Conservation (phyloP, 2,888 invertebrate genomes). For the Callyntrura sp. region DNA sequence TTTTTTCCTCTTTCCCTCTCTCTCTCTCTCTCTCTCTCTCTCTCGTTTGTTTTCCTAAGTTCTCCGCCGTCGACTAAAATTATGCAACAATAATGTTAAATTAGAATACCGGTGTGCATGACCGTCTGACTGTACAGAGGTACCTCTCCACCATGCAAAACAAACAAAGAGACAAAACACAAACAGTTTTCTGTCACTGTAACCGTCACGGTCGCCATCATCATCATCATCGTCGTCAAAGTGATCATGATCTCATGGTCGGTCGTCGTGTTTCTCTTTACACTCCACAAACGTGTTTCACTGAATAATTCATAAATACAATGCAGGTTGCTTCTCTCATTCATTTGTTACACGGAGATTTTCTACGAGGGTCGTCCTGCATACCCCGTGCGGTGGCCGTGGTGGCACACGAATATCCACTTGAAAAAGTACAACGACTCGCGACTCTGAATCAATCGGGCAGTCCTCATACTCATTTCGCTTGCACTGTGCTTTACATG, state of each 20-base stretch:
- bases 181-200: not conserved
- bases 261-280: not conserved
- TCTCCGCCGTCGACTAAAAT: not conserved
- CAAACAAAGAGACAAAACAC: too few species aligned
- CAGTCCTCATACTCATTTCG: too few species aligned
- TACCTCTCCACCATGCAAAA: not conserved
- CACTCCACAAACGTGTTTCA: not conserved
- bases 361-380: too few species aligned
- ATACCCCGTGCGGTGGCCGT: too few species aligned
- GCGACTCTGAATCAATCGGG: too few species aligned
- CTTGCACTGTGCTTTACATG: too few species aligned
- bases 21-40: too few species aligned
- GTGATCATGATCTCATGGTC: not conserved
- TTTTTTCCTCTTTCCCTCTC: too few species aligned
- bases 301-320: constrained; percentile 25
- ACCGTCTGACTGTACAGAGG: not conserved
- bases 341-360: too few species aligned
- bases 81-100: not conserved
- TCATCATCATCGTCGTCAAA: not conserved
- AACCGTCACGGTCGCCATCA: not conserved
- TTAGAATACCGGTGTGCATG: not conserved
- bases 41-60: not conserved
- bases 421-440: too few species aligned
- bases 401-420: too few species aligned
- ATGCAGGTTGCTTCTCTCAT: not conserved